Evolutionary conservation across 2,888 invertebrate species (phyloP).

Genomic region (Drosophila melanosoma): DNA sequence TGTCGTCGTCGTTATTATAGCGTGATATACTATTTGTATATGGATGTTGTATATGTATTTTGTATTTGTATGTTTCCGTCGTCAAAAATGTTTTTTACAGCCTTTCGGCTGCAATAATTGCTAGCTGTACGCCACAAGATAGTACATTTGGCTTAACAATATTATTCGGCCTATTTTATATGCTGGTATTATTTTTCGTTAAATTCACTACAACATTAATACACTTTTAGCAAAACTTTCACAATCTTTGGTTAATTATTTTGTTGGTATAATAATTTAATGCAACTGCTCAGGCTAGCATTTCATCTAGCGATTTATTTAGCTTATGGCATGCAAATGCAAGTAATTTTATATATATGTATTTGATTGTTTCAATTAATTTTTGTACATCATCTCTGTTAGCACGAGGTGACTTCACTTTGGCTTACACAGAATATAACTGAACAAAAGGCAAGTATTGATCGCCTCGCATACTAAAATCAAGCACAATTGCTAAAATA

Average conservation of each 20-base stretch:
- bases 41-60: constrained; percentile 17
- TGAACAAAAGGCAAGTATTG: constrained; percentile 50
- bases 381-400: constrained; percentile 13
- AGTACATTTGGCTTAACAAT: constrained; percentile 81
- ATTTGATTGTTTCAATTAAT: constrained; percentile 26
- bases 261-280: not conserved
- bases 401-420: constrained; percentile 33
- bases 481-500: constrained; percentile 25
- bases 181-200: constrained; percentile 13
- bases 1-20: constrained; percentile 8
- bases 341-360: constrained; percentile 8
- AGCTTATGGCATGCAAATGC: constrained; percentile 4
- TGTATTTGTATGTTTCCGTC: constrained; percentile 19
- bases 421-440: constrained; percentile 48
- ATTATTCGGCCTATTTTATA: constrained; percentile 75
- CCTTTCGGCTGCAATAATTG: constrained; percentile 70
- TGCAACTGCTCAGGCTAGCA: constrained; percentile 16
- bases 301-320: constrained; percentile 16
- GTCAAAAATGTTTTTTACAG: constrained; percentile 38
- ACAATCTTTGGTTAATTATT: constrained; percentile 34
- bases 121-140: constrained; percentile 82
- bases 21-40: constrained; percentile 6
- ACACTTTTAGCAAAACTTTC: constrained; percentile 36
- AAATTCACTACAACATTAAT: constrained; percentile 18
- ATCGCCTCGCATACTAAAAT: constrained; percentile 29